A percentile compares a stretch with the other conserved stretches of the same genome.
Conservation (phyloP, 1,140 invertebrate genomes). For the Platyura marginata region DNA sequence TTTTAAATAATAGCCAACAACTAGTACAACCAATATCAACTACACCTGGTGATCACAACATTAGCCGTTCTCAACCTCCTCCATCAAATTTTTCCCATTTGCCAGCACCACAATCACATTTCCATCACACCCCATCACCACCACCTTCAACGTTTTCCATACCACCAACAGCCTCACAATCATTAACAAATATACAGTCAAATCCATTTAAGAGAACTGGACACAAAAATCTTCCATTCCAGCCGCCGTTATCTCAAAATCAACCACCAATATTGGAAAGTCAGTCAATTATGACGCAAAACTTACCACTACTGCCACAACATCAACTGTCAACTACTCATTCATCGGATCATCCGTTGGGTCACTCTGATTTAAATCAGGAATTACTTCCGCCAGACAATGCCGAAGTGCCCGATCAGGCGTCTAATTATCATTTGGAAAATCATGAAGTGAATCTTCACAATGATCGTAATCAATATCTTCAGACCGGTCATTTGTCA, state of each 20-base stretch:
- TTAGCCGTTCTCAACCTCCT: too few species aligned
- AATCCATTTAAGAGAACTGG: constrained; percentile 23
- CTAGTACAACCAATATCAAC: too few species aligned
- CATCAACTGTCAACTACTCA: too few species aligned
- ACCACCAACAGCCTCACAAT: not conserved
- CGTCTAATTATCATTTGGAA: constrained; percentile 1
- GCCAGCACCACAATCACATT: too few species aligned
- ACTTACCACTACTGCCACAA: too few species aligned
- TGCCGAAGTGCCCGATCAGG: constrained; percentile 35
- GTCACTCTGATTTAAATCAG: constrained; percentile 12
- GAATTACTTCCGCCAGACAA: constrained; percentile 37
- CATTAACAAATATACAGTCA: too few species aligned
- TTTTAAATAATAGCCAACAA: too few species aligned
- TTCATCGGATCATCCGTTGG: too few species aligned
- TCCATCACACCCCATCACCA: not conserved
- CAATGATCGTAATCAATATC: constrained; percentile 48
- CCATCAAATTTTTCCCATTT: too few species aligned
- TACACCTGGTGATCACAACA: too few species aligned
- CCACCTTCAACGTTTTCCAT: not conserved
- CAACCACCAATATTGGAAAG: constrained; percentile 6
- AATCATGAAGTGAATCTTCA: constrained; percentile 27
- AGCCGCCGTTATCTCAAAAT: constrained; percentile 10
- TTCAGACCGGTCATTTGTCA: constrained; percentile 49
- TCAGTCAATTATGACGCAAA: constrained; percentile 4
- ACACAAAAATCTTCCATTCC: constrained; percentile 20